phyloP scores from a whole-genome alignment of 2,888 invertebrate genomes.

The Hoplodrina blanda region DNA sequence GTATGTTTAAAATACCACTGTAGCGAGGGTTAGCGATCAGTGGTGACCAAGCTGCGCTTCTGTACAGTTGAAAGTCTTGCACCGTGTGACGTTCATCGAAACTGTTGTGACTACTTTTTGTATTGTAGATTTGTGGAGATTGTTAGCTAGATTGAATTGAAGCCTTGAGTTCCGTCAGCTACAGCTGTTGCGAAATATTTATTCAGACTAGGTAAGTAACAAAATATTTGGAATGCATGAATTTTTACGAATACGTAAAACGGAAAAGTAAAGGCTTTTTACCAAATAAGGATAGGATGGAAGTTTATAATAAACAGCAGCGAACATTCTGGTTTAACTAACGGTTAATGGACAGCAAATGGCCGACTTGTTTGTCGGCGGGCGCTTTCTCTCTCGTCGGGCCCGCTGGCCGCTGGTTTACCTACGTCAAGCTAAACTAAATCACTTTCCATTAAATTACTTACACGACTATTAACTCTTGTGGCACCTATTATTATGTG shows the following conservation, averaged over 20 bases:
- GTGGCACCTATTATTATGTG: slow-evolving; percentile 32
- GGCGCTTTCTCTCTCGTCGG: slow-evolving; percentile 83
- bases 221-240: slow-evolving; percentile 56
- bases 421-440: slow-evolving; percentile 56
- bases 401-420: slow-evolving; percentile 26
- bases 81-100: slow-evolving; percentile 72
- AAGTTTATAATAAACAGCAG: slow-evolving; percentile 37
- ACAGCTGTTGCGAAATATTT: slow-evolving; percentile 69
- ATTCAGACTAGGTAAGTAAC: slow-evolving; percentile 77
- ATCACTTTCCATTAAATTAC: slow-evolving; percentile 72
- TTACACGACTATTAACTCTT: slow-evolving; percentile 27
- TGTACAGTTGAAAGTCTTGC: slow-evolving; percentile 72
- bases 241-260: slow-evolving; percentile 43
- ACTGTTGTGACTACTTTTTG: slow-evolving; percentile 79
- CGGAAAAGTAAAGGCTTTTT: slow-evolving; percentile 47
- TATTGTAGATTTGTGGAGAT: slow-evolving; percentile 78
- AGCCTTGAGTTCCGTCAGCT: slow-evolving; percentile 68
- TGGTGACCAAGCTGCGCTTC: slow-evolving; percentile 82
- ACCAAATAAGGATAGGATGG: slow-evolving; percentile 44
- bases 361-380: slow-evolving; percentile 80
- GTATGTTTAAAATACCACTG: slow-evolving; percentile 87
- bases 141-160: slow-evolving; percentile 59
- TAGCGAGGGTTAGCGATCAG: slow-evolving; percentile 82
- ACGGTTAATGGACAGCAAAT: slow-evolving; percentile 78
- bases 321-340: slow-evolving; percentile 64